Percentiles rank a stretch among this genome's conserved stretches.
Conservation (phyloP, 2,888 invertebrate genomes). For the Chalcis sispes region DNA sequence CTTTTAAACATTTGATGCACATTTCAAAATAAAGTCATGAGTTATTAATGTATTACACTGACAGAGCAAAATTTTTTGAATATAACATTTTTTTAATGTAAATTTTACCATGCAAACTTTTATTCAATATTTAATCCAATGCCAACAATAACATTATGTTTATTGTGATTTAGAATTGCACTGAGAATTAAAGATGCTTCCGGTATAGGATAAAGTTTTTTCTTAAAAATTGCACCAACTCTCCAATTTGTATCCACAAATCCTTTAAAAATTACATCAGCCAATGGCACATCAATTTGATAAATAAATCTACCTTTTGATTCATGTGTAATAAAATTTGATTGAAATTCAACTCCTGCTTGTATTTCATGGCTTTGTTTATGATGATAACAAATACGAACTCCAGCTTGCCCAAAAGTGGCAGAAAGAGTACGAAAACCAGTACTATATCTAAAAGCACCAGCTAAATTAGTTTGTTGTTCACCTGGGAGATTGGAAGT, state of each 20-base stretch:
- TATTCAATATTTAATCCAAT: conserved; percentile 79
- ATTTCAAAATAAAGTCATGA: conserved; percentile 3
- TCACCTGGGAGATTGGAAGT: conserved; percentile 63
- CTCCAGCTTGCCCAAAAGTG: conserved; percentile 77
- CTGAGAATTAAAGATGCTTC: conserved; percentile 81
- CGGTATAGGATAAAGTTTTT: conserved; percentile 80
- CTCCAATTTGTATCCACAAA: conserved; percentile 79
- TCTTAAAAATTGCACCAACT: conserved; percentile 81
- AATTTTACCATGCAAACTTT: conserved; percentile 44
- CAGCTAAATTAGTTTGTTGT: conserved; percentile 66
- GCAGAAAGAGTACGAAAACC: conserved; percentile 84
- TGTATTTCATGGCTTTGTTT: conserved; percentile 80
- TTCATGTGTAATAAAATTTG: conserved; percentile 79
- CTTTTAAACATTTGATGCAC: conserved; percentile 3
- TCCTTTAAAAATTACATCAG: conserved; percentile 80
- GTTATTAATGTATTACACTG: conserved; percentile 29
- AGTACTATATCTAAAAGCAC: conserved; percentile 76
- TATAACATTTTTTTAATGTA: conserved; percentile 42
- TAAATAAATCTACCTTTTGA: conserved; percentile 81
- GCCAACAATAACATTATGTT: conserved; percentile 80
- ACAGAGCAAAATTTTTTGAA: background rate
- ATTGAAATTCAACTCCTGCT: conserved; percentile 82
- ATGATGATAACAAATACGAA: conserved; percentile 82
- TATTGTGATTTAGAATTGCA: conserved; percentile 81
- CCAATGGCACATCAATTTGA: conserved; percentile 81